Conservation (phyloP, 92 coral and sea anemone species). For the Pocillopora meandrina region DNA sequence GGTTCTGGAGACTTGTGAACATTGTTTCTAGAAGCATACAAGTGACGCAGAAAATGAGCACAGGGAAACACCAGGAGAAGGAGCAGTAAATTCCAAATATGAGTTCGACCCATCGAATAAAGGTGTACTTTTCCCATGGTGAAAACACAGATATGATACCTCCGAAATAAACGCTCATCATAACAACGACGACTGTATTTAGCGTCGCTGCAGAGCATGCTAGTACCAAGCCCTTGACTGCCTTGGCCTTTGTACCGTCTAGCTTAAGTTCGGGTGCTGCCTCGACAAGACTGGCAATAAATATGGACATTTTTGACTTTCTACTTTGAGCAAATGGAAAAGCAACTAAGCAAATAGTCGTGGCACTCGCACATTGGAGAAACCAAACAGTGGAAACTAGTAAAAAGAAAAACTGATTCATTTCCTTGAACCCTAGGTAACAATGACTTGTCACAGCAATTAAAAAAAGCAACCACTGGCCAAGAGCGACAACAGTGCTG, state of each 20-base stretch:
- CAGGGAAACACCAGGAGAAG: conserved; percentile 18
- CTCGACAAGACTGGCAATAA: not conserved
- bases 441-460: not conserved
- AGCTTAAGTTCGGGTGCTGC: not conserved
- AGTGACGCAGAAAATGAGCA: conserved; percentile 3
- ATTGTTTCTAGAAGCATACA: conserved; percentile 19
- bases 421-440: not conserved
- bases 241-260: conserved; percentile 3
- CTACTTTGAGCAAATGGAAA: not conserved
- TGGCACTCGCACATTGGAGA: conserved; percentile 3
- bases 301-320: not conserved
- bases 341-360: conserved; percentile 11
- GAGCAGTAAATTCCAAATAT: not conserved
- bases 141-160: not conserved
- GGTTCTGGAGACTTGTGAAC: not conserved
- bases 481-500: conserved; percentile 6
- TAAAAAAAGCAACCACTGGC: conserved; percentile 17
- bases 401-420: not conserved
- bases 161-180: not conserved
- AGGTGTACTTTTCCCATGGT: conserved; percentile 6
- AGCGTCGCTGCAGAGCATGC: not conserved
- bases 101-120: conserved; percentile 3
- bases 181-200: not conserved
- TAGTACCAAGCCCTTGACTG: not conserved
- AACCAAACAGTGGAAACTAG: not conserved